Evolutionary conservation across 2,888 invertebrate genomes (phyloP).

Genomic region (Candidula unifasciata): DNA sequence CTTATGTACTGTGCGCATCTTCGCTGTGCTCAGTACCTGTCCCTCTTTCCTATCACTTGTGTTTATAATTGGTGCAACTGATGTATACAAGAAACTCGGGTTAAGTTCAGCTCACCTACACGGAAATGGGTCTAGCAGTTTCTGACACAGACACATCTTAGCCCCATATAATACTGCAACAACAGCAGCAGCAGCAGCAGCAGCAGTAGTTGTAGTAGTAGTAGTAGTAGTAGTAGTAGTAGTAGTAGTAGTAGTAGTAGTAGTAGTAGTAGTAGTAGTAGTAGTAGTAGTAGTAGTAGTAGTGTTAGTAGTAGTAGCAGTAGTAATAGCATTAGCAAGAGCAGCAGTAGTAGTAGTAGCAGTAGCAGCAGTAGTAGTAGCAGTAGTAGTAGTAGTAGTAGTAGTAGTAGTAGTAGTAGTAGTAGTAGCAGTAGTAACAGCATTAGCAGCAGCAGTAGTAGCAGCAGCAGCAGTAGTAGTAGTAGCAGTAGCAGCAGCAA

Average conservation of each 20-base stretch:
- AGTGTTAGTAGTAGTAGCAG: background rate
- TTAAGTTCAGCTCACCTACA: too few species aligned
- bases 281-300: conserved; percentile 4
- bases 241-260: conserved; percentile 3
- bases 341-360: background rate
- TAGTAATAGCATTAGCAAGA: background rate
- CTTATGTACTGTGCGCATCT: too few species aligned
- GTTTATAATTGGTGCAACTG: too few species aligned
- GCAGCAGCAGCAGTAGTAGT: background rate
- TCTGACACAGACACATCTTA: too few species aligned
- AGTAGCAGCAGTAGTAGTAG: background rate
- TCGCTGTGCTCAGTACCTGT: too few species aligned
- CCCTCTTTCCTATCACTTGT: too few species aligned
- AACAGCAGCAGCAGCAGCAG: background rate
- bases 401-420: background rate
- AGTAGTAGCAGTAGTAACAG: background rate
- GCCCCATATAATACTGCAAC: too few species aligned
- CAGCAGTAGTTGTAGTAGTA: background rate
- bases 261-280: background rate
- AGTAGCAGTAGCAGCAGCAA: background rate
- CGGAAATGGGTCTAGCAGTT: too few species aligned
- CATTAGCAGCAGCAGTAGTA: background rate
- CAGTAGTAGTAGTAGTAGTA: conserved; percentile 3
- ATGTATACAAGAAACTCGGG: too few species aligned
- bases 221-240: background rate